A percentile compares a stretch with the other conserved stretches of the same genome.
These are phyloP conservation scores for Brachycybe producta DNA, from an alignment of 2,888 invertebrate genomes.

Conservation along the genomic window DNA sequence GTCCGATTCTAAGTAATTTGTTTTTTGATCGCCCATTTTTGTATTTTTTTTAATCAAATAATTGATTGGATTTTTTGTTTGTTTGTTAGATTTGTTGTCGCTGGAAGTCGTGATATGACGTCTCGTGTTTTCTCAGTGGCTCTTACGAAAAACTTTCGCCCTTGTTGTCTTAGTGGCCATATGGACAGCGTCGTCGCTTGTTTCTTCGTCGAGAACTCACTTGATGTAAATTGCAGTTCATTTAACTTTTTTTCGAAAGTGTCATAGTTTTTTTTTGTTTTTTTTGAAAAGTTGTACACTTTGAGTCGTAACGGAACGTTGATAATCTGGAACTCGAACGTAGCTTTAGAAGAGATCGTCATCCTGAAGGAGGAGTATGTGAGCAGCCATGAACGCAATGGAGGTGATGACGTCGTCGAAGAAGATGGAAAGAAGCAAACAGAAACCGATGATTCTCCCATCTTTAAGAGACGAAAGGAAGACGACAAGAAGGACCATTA, in stretches of 20 bases:
- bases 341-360: too few species aligned
- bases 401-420: too few species aligned
- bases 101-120: constrained; percentile 81
- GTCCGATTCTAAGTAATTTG: constrained; percentile 68
- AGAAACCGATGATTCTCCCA: too few species aligned
- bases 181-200: constrained; percentile 69
- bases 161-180: constrained; percentile 67
- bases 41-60: neutral
- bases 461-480: constrained; percentile 19
- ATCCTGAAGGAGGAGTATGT: too few species aligned
- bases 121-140: constrained; percentile 64
- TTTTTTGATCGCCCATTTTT: too few species aligned
- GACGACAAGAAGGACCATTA: constrained; percentile 26
- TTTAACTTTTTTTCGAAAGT: constrained; percentile 15
- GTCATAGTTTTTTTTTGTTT: neutral
- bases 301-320: constrained; percentile 3
- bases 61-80: neutral
- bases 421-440: too few species aligned
- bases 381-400: too few species aligned
- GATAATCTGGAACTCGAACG: constrained; percentile 4
- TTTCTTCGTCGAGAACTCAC: constrained; percentile 73
- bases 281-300: constrained; percentile 6
- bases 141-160: constrained; percentile 58
- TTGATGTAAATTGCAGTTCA: constrained; percentile 60
- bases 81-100: constrained; percentile 52